Conservation (phyloP, 2,888 invertebrate genomes). For the Cheilosia impressa region DNA sequence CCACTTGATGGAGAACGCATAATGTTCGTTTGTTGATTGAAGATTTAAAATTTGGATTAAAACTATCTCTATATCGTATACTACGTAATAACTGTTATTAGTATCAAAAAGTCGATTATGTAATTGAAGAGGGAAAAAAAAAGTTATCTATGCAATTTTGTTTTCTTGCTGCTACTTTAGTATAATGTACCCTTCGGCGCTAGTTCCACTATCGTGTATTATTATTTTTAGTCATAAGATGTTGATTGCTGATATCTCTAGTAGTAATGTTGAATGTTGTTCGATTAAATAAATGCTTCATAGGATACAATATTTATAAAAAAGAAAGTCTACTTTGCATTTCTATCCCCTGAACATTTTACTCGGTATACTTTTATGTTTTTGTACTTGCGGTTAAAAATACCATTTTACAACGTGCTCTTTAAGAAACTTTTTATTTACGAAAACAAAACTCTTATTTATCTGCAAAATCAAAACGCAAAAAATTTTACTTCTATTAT, state of each 20-base stretch:
- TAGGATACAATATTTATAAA: conserved; percentile 34
- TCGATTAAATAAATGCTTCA: conserved; percentile 32
- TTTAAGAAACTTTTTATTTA: conserved; percentile 73
- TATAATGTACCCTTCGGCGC: background rate
- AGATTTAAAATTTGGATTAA: conserved; percentile 39
- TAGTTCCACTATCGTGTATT: conserved; percentile 2
- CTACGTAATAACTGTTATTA: conserved; percentile 3
- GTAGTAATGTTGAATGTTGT: conserved; percentile 49
- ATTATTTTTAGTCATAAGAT: conserved; percentile 28
- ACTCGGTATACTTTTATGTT: conserved; percentile 77
- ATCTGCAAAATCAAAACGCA: conserved; percentile 53
- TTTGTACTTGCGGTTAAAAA: conserved; percentile 82
- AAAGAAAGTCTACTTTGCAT: conserved; percentile 37
- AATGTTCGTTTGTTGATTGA: conserved; percentile 60
- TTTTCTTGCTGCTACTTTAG: conserved; percentile 9
- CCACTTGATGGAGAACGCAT: conserved; percentile 51
- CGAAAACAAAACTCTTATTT: conserved; percentile 45
- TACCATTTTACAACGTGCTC: conserved; percentile 83
- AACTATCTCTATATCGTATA: conserved; percentile 35
- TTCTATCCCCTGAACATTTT: conserved; percentile 52
- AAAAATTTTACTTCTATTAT: conserved; percentile 21
- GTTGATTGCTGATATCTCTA: conserved; percentile 55
- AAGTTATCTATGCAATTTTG: background rate
- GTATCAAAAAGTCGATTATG: background rate
- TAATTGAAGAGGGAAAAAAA: conserved; percentile 9